Evolutionary conservation across 2,113 vertebrate genomes (phyloP), one percentile per base, ranked within the genome.

Genomic region (Zosterops pallidus): DNA sequence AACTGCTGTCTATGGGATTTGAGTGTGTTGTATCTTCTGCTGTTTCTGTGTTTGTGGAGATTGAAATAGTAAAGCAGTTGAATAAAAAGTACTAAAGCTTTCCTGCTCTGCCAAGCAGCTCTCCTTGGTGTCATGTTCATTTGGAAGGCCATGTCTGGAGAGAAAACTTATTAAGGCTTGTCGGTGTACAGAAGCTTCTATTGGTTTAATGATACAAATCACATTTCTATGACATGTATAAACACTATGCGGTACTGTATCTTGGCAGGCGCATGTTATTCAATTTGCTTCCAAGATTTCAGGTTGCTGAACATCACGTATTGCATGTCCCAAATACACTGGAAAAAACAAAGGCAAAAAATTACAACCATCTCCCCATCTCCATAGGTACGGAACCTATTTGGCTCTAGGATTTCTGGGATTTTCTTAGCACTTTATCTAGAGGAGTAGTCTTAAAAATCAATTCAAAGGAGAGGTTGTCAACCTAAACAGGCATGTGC

Each of bases 191-290:
- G 83, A 91, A 94, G 56, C 55, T 89, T 85, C 84, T 91, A 33
- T 55, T 83, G 63, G 74, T 91, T 79, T 92, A 95, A 87, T 94
- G 89, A 70, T 29, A 95, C 88, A 92, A 93, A 94, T 93, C 90
- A 92, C 59, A 70, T 95, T 94, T 96, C 62, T 92, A 8, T 86
- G 88, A 83, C 92, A 72, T 88, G 79, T 95, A 72, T 90, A 93
- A 96, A 88, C 90, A 90, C 57, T 82, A 6, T 46, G 33, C 35
- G 81, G 65, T 39, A 55, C 87, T 64, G 12, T 52, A 17, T 83
- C 90, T 91, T 96, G 92, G 92, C 85, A 94, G 71, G 79, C 37
- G 2, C 31, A 39, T 24, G 23, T 49, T 94, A 79, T 26, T 77
- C 42, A 46, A 23, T 88, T 92, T 72, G 37, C 29, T 94, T 95